A percentile compares a stretch with the other conserved stretches of the same genome.
These are phyloP conservation scores for Schizopygopsis malacanthus DNA, from an alignment of 2,797 vertebrate genomes.

Conservation along the genomic window DNA sequence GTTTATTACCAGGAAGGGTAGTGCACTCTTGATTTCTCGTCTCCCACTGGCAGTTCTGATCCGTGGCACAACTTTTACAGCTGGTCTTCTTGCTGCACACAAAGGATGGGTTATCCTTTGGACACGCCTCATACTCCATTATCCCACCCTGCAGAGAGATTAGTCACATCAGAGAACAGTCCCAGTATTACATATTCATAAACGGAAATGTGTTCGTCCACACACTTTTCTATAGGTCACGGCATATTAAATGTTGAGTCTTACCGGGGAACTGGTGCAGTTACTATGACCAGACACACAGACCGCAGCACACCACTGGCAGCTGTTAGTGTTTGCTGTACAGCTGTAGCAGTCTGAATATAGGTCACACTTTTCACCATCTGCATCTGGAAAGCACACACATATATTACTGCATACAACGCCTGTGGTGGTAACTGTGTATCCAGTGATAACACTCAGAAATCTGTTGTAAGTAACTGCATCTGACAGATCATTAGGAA, in stretches of 20 bases:
- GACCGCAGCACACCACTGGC: slow-evolving; percentile 92
- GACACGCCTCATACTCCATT: slow-evolving; percentile 82
- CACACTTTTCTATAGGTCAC: background rate
- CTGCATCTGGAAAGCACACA: slow-evolving; percentile 74
- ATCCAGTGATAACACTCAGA: background rate
- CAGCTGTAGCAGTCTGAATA: slow-evolving; percentile 98
- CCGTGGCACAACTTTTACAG: slow-evolving; percentile 95
- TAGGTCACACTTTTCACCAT: slow-evolving; percentile 91
- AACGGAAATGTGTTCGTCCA: background rate
- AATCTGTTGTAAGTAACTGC: background rate
- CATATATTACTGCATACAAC: slow-evolving; percentile 23
- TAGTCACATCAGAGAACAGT: slow-evolving; percentile 16
- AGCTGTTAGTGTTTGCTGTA: slow-evolving; percentile 92
- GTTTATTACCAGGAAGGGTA: slow-evolving; percentile 85
- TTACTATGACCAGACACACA: slow-evolving; percentile 89
- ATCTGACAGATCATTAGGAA: background rate
- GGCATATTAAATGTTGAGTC: slow-evolving; percentile 11
- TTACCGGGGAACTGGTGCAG: slow-evolving; percentile 81
- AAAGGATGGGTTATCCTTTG: slow-evolving; percentile 91
- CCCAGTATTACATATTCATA: background rate
- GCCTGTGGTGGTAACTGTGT: background rate
- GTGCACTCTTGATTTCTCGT: slow-evolving; percentile 95
- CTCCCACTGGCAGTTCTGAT: slow-evolving; percentile 99
- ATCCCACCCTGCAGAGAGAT: slow-evolving; percentile 80
- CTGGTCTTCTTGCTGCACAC: slow-evolving; percentile 98